Percentiles rank a stretch among this genome's conserved stretches.
phyloP scores from a whole-genome alignment of 2,888 invertebrate species.

The Lasioglossum lativentre region DNA sequence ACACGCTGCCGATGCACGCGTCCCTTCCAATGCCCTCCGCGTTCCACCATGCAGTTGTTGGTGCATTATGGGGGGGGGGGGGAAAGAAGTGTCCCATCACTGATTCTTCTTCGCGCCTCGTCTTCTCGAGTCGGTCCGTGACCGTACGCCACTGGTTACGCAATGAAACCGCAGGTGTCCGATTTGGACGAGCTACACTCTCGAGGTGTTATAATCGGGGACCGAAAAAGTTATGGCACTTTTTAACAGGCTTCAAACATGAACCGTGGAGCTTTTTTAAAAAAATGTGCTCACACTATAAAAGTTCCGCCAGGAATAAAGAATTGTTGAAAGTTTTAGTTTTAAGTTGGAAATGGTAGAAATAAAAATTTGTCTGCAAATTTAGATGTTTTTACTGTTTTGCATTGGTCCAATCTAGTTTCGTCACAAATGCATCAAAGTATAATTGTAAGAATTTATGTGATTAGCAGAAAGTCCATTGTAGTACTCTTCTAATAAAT shows the following conservation, averaged over 20 bases:
- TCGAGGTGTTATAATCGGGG: background rate
- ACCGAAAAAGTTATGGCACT: background rate
- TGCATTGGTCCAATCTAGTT: too few species aligned
- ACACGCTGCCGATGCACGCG: constrained; percentile 11
- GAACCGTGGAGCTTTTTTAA: background rate
- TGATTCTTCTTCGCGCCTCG: constrained; percentile 54
- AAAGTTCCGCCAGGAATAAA: background rate
- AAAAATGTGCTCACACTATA: background rate
- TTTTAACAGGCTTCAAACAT: background rate
- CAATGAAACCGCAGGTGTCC: constrained; percentile 12
- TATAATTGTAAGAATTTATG: too few species aligned
- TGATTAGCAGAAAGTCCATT: too few species aligned
- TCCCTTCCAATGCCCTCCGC: background rate
- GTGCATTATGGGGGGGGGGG: constrained; percentile 11
- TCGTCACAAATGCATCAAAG: too few species aligned
- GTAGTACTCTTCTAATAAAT: too few species aligned
- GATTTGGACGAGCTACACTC: background rate
- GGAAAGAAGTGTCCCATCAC: constrained; percentile 43
- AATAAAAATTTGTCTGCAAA: too few species aligned
- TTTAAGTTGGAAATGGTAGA: too few species aligned
- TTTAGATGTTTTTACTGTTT: too few species aligned
- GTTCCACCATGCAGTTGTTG: background rate
- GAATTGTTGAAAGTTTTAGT: too few species aligned
- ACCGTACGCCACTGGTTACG: constrained; percentile 20
- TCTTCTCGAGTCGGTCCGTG: constrained; percentile 1